Percentiles rank a stretch among this genome's conserved stretches.
Conservation (phyloP, 2,888 invertebrate genomes). For the Morpho deidamia region DNA sequence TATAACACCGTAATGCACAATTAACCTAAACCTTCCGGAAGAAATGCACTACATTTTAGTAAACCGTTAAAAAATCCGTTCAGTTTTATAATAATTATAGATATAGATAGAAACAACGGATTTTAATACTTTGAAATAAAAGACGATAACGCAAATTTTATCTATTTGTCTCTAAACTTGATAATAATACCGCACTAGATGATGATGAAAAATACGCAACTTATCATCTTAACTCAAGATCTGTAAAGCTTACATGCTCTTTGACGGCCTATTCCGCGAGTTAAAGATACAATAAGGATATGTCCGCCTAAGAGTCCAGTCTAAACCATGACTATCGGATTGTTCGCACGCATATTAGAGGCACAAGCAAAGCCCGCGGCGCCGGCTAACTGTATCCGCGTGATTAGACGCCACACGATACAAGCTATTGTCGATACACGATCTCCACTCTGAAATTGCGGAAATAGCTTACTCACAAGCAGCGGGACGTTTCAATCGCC, state of each 20-base stretch:
- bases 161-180: no score
- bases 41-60: no score
- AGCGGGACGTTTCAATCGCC: conserved; percentile 74
- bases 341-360: conserved; percentile 76
- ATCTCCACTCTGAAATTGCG: conserved; percentile 75
- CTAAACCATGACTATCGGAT: conserved; percentile 54
- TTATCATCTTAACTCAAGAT: conserved; percentile 1
- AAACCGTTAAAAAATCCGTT: no score
- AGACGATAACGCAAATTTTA: no score
- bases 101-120: no score
- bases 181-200: no score
- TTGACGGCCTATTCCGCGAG: neutral
- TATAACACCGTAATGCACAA: no score
- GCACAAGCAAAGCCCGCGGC: conserved; percentile 49
- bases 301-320: conserved; percentile 11
- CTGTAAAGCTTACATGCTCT: neutral
- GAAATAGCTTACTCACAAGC: conserved; percentile 72
- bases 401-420: conserved; percentile 78
- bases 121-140: no score
- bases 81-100: no score
- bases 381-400: conserved; percentile 69
- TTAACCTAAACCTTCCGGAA: no score
- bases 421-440: conserved; percentile 74
- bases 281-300: neutral
- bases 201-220: neutral